Percentiles rank a stretch among this genome's conserved stretches.
These are phyloP conservation scores for Rhodinocichla rosea DNA, from an alignment of 2,113 vertebrate genomes.

Conservation along the genomic window DNA sequence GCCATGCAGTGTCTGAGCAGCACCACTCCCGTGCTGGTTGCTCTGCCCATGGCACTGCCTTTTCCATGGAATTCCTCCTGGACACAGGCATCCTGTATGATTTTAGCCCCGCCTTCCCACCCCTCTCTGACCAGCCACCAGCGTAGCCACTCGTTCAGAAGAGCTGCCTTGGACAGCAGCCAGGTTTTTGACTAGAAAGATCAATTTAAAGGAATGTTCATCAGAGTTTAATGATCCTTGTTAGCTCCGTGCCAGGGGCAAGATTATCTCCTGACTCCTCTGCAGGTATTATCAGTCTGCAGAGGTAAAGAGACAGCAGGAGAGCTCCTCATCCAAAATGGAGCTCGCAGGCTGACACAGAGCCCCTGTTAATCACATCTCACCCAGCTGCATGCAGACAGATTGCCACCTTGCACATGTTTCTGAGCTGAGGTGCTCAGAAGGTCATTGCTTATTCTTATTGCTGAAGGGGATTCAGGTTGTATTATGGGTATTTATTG, in stretches of 20 bases:
- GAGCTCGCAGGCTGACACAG: neutral
- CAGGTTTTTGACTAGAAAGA: conserved; percentile 3
- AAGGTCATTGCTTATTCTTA: neutral
- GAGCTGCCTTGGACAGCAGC: neutral
- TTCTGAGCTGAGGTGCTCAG: neutral
- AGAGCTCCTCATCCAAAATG: neutral
- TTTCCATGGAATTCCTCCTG: neutral
- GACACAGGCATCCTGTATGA: neutral
- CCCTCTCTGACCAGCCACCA: fast-evolving
- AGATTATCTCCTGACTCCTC: neutral
- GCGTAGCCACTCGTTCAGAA: fast-evolving
- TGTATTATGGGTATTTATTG: neutral
- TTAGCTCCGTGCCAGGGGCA: neutral
- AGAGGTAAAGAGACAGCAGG: neutral
- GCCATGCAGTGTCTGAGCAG: neutral
- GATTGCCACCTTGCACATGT: neutral
- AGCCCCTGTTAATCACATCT: neutral
- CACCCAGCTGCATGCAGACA: neutral
- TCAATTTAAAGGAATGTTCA: conserved; percentile 42
- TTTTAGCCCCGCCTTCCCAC: neutral
- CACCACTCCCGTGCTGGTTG: neutral
- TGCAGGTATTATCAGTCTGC: neutral
- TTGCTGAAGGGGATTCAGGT: neutral
- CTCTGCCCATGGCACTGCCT: fast-evolving
- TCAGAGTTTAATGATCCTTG: conserved; percentile 48